Evolutionary conservation across 2,113 vertebrate genomes (phyloP), one percentile per base, ranked within the genome.

Genomic region (Psittacula cyanocephala): DNA sequence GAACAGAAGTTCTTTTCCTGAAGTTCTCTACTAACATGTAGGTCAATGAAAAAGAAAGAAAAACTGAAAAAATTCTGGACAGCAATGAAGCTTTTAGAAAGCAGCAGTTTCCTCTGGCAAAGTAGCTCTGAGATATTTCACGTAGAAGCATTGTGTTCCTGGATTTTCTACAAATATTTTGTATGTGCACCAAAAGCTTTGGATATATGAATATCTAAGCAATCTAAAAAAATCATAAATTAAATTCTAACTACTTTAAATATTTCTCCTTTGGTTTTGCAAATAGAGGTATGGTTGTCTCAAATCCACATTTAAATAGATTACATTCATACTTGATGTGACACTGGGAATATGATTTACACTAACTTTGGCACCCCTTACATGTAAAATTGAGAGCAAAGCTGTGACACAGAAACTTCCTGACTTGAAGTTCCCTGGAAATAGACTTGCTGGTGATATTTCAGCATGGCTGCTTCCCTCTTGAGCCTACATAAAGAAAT

Each of bases 91-190:
- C 18, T 79, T 78, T 75, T 68, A 84, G 57, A 84, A 81, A 37
- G 35, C 41, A 85, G 24, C 7, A 1, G 2, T 53, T 82, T 67
- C 44, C 52, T 87, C 57, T 79, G 31, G 72, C 24, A 82, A 87
- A 82, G 31, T 63, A 88, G 11, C 25, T 87, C 60, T 84, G 62
- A 85, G 35, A 81, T 6, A 67, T 39, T 3, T 86, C 63, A 59
- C 52, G 53, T 47, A 13, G 81, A 35, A 89, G 89, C 43, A 71
- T 62, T 79, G 27, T 47, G 9, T 72, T 95, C 24, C 49, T 72
- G 35, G 14, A 59, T 87, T 94, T 95, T 87, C 69, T 91, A 46
- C 91, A 91, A 85, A 69, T 53, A 87, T 89, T 87, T 92, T 46
- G 35, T 52, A 84, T 64, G 59, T 76, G n/a, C 49, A 79, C 24